Conservation (phyloP, 2,113 vertebrate species). For the Psephotus haematonotus region DNA sequence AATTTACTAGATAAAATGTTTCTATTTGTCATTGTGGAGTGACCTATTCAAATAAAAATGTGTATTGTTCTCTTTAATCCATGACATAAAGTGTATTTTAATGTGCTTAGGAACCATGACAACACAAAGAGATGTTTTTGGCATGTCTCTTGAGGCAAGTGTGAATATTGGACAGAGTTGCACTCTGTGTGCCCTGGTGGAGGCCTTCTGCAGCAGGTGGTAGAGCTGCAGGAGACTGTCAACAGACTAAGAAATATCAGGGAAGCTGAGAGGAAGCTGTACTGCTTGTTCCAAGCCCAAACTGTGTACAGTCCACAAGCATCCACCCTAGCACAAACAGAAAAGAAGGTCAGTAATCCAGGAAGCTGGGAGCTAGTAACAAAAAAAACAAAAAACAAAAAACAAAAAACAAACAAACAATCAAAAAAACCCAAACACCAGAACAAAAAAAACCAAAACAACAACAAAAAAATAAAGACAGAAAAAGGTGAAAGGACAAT, state of each 20-base stretch:
- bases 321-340: too few relatives aligned
- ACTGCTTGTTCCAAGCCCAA: too few relatives aligned
- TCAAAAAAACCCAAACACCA: too few relatives aligned
- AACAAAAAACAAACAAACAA: too few relatives aligned
- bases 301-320: too few relatives aligned
- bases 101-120: neutral
- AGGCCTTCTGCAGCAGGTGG: neutral
- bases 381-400: neutral
- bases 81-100: neutral
- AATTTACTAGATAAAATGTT: neutral
- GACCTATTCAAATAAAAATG: neutral
- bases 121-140: neutral
- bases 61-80: neutral
- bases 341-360: too few relatives aligned
- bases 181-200: neutral
- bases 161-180: neutral
- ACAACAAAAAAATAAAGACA: too few relatives aligned
- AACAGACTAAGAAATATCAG: neutral
- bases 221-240: neutral
- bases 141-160: neutral
- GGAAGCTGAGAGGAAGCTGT: too few relatives aligned
- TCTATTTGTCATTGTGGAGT: neutral
- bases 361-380: neutral
- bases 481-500: neutral
- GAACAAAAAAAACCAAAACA: too few relatives aligned